Conservation (phyloP, 1,140 invertebrate genomes). For the Hylaeus anthracinus region DNA sequence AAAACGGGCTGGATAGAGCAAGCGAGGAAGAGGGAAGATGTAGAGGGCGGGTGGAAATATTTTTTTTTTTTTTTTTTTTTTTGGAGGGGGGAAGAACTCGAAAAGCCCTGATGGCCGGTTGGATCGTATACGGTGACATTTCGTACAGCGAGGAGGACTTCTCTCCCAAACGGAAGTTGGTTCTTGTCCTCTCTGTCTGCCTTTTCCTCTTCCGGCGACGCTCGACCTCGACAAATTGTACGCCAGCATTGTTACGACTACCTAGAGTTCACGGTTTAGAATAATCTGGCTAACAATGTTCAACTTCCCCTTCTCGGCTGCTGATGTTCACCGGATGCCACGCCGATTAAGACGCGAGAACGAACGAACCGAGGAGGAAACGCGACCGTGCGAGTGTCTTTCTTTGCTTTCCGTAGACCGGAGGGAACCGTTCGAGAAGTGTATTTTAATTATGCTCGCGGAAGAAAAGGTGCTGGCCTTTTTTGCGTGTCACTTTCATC, state of each 20-base stretch:
- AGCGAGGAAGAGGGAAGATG: not conserved
- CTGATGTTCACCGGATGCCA: not conserved
- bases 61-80: no score
- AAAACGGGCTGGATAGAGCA: constrained; percentile 10
- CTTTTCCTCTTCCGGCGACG: not conserved
- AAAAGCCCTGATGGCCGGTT: constrained; percentile 44
- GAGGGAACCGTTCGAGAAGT: not conserved
- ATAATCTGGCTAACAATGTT: not conserved
- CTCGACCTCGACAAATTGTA: not conserved
- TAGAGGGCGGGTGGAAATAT: constrained; percentile 34
- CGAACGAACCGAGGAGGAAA: not conserved
- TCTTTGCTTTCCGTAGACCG: not conserved
- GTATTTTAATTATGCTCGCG: not conserved
- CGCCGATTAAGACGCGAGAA: constrained; percentile 1
- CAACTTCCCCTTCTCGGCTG: not conserved
- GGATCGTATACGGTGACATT: constrained; percentile 45
- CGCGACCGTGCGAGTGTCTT: not conserved
- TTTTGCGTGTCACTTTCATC: not conserved
- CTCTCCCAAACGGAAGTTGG: constrained; percentile 5
- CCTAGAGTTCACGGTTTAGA: not conserved
- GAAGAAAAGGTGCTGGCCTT: not conserved
- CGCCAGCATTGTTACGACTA: not conserved
- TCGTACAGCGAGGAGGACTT: constrained; percentile 21
- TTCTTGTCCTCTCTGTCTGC: not conserved
- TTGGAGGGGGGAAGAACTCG: constrained; percentile 6